phyloP scores from a whole-genome alignment of 2,797 vertebrate species.

The Crax fasciolata region DNA sequence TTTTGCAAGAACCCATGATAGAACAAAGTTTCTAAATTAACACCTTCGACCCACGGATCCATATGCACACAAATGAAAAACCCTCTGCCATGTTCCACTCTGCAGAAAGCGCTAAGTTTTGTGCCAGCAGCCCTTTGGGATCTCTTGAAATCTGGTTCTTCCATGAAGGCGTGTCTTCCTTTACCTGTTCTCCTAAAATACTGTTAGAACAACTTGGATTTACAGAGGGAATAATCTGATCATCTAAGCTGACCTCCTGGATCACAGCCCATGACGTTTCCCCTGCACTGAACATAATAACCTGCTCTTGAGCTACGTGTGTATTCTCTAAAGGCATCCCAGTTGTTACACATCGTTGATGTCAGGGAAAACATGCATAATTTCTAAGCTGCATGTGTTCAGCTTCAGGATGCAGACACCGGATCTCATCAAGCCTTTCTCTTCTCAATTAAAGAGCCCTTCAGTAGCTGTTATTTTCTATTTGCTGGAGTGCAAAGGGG shows the following conservation, averaged over 20 bases:
- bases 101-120: neutral
- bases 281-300: neutral
- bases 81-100: neutral
- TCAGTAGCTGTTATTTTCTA: neutral
- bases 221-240: neutral
- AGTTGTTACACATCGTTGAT: neutral
- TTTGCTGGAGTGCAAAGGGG: neutral
- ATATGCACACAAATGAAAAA: rapidly evolving
- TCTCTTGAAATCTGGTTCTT: neutral
- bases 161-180: neutral
- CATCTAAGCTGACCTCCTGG: neutral
- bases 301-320: neutral
- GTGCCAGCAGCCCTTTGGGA: neutral
- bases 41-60: neutral
- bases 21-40: neutral
- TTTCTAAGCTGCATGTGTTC: neutral
- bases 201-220: rapidly evolving
- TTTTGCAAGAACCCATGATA: neutral
- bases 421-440: neutral
- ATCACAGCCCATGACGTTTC: neutral
- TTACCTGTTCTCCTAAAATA: neutral
- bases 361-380: slow-evolving; percentile 2
- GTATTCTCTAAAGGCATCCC: neutral
- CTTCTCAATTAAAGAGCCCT: slow-evolving; percentile 55
- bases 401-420: slow-evolving; percentile 3